Conservation (phyloP, 2,797 vertebrate species). For the Odontamblyopus rebecca region DNA sequence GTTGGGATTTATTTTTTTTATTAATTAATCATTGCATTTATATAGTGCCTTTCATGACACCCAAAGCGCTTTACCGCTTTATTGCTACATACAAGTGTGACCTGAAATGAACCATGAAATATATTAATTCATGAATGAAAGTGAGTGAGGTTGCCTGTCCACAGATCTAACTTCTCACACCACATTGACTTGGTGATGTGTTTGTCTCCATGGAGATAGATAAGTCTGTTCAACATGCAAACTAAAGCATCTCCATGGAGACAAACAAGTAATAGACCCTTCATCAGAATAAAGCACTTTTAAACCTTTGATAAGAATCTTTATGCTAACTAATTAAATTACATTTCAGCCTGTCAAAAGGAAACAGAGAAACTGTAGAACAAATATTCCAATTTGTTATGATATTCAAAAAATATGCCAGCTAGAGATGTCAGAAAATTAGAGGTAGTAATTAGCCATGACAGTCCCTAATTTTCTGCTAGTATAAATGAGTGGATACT, state of each 20-base stretch:
- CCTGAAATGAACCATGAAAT: no score
- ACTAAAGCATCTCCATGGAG: neutral
- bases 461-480: neutral
- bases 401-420: neutral
- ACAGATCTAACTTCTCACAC: neutral
- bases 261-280: neutral
- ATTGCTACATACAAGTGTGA: no score
- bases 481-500: neutral
- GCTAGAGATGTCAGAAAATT: neutral
- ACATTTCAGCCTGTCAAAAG: neutral
- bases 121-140: no score
- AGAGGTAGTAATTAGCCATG: slow-evolving; percentile 1
- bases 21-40: no score
- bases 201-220: neutral
- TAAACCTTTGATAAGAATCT: neutral
- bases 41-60: no score
- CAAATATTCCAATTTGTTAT: neutral
- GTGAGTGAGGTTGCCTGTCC: neutral
- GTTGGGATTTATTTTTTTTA: no score
- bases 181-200: neutral
- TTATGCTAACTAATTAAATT: neutral
- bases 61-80: no score
- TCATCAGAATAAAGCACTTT: neutral
- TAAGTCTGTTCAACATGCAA: neutral
- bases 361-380: neutral